phyloP scores from a whole-genome alignment of 2,888 invertebrate genomes.

The Pachymerium ferrugineum region DNA sequence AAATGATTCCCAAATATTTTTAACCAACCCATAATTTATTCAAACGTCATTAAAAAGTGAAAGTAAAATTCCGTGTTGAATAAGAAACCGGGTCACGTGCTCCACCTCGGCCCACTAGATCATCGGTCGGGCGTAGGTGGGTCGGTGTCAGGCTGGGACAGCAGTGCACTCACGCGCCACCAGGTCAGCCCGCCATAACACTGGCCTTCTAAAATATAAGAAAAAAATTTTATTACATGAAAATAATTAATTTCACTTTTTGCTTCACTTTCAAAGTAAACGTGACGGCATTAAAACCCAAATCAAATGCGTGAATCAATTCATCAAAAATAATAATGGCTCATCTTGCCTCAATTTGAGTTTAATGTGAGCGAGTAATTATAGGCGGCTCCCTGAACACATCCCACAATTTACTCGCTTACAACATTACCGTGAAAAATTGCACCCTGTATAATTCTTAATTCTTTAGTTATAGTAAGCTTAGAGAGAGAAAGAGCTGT shows the following conservation, averaged over 20 bases:
- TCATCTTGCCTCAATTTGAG: not conserved
- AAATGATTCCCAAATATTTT: too few relatives aligned
- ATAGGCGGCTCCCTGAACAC: not conserved
- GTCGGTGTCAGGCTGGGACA: not conserved
- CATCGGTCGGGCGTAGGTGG: conserved; percentile 6
- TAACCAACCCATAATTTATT: too few relatives aligned
- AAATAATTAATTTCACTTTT: not conserved
- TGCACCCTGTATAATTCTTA: too few relatives aligned
- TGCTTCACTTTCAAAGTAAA: not conserved
- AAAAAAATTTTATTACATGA: not conserved
- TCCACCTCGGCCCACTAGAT: not conserved
- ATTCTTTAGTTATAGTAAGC: too few relatives aligned
- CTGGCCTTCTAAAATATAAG: not conserved
- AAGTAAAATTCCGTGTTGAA: not conserved
- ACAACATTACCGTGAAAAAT: too few relatives aligned
- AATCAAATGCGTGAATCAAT: not conserved
- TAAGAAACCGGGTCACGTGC: not conserved
- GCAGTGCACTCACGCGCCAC: not conserved
- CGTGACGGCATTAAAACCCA: not conserved
- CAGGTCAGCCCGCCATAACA: not conserved
- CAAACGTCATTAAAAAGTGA: not conserved
- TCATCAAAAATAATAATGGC: not conserved
- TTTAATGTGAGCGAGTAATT: not conserved
- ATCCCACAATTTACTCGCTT: too few relatives aligned
- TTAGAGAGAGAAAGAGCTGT: too few relatives aligned